These are phyloP conservation scores for Diplazon laetatorius DNA, from an alignment of 2,888 invertebrate species.

Conservation along the genomic window DNA sequence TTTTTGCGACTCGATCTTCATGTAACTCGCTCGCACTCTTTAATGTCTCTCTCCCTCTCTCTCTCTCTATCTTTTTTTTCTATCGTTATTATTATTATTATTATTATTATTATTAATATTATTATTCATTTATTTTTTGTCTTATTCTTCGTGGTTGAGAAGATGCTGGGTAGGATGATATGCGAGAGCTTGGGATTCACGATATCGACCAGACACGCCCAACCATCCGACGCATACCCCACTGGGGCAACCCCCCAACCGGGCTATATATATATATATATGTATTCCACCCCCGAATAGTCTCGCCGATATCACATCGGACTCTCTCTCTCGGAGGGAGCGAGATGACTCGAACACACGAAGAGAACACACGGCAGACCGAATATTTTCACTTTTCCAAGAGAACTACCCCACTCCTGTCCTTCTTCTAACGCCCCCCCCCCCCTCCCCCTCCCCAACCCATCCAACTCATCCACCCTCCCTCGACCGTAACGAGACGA, in stretches of 20 bases:
- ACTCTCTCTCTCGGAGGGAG: constrained; percentile 46
- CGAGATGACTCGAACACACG: constrained; percentile 31
- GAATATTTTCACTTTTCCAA: constrained; percentile 8
- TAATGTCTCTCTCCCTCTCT: constrained; percentile 45
- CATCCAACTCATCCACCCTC: too few species aligned
- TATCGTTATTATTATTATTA: too few species aligned
- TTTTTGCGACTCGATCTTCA: constrained; percentile 50
- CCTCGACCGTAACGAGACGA: not conserved
- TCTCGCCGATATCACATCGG: constrained; percentile 53
- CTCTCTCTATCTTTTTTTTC: too few species aligned
- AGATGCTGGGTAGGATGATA: constrained; percentile 63
- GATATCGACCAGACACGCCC: constrained; percentile 80
- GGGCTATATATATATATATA: too few species aligned
- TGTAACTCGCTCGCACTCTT: constrained; percentile 37
- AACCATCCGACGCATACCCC: constrained; percentile 63
- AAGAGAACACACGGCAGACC: constrained; percentile 27
- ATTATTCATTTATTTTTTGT: too few species aligned
- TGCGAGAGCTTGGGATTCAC: constrained; percentile 75
- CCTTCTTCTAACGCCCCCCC: not conserved
- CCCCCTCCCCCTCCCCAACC: too few species aligned
- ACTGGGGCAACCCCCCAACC: constrained; percentile 53
- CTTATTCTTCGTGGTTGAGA: constrained; percentile 48
- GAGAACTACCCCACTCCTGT: constrained; percentile 1
- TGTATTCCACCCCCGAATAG: constrained; percentile 67
- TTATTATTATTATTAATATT: too few species aligned